A percentile compares a stretch with the other conserved stretches of the same genome.
phyloP scores from a whole-genome alignment of 2,113 vertebrate genomes.

The Micromys minutus region DNA sequence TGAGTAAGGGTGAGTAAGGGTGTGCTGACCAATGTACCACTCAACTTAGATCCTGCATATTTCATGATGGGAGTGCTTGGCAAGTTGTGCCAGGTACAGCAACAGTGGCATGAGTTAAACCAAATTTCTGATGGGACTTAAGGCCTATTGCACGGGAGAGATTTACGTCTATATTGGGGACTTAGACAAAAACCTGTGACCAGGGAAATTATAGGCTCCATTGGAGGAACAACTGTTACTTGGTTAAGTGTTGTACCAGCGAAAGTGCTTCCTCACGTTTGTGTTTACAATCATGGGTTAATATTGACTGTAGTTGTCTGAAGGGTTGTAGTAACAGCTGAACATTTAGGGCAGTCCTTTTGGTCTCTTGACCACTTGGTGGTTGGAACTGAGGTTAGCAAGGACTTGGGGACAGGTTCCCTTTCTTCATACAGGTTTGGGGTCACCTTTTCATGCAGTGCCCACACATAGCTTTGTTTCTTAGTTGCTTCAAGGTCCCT shows the following conservation, averaged over 20 bases:
- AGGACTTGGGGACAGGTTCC: background rate
- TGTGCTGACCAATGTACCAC: background rate
- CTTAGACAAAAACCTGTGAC: background rate
- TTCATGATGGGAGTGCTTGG: background rate
- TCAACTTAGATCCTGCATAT: background rate
- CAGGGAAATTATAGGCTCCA: background rate
- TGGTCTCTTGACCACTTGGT: background rate
- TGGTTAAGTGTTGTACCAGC: background rate
- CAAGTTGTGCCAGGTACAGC: background rate
- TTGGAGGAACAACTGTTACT: background rate
- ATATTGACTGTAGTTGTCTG: background rate
- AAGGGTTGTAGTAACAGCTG: background rate
- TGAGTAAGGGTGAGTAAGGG: background rate
- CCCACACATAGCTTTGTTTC: background rate
- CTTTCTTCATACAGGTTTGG: background rate
- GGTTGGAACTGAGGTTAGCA: background rate
- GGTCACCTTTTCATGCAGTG: background rate
- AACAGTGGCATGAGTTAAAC: background rate
- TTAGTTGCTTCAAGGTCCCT: background rate
- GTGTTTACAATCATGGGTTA: background rate
- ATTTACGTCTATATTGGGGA: background rate
- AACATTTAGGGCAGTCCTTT: background rate
- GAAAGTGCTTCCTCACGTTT: background rate
- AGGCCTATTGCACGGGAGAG: background rate
- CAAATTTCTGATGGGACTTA: background rate